phyloP scores from a whole-genome alignment of 2,113 vertebrate species.

The Colinus virginianus region DNA sequence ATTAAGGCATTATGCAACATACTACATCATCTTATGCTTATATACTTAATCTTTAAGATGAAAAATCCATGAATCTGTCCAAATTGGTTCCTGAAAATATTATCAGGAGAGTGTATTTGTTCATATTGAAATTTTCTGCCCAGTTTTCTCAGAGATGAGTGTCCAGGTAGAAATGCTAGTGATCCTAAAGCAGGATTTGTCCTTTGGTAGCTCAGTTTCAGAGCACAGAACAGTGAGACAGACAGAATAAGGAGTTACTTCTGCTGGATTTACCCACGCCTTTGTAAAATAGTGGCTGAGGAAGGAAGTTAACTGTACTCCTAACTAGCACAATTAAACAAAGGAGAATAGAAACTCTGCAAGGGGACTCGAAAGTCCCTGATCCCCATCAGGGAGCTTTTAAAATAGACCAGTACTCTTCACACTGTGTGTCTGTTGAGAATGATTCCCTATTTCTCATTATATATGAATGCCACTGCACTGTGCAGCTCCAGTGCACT shows the following conservation, averaged over 20 bases:
- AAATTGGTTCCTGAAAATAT: neutral
- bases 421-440: neutral
- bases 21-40: neutral
- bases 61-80: neutral
- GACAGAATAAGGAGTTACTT: neutral
- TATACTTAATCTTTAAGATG: neutral
- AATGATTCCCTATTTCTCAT: constrained; percentile 39
- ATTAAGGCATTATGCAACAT: neutral
- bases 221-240: neutral
- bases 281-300: neutral
- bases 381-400: constrained; percentile 13
- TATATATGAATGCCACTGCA: constrained; percentile 9
- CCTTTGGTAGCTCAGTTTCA: neutral
- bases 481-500: constrained; percentile 36
- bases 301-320: neutral
- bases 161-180: rapidly evolving
- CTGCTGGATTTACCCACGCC: neutral
- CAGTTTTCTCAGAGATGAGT: neutral
- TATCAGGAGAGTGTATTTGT: rapidly evolving
- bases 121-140: neutral
- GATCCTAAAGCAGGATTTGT: neutral
- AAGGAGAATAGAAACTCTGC: neutral
- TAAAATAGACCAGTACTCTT: constrained; percentile 27
- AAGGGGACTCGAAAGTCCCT: constrained; percentile 5
- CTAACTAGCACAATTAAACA: neutral